Evolutionary conservation across 1,140 invertebrate genomes (phyloP).

Genomic region (Acyrthosiphon pisum): DNA sequence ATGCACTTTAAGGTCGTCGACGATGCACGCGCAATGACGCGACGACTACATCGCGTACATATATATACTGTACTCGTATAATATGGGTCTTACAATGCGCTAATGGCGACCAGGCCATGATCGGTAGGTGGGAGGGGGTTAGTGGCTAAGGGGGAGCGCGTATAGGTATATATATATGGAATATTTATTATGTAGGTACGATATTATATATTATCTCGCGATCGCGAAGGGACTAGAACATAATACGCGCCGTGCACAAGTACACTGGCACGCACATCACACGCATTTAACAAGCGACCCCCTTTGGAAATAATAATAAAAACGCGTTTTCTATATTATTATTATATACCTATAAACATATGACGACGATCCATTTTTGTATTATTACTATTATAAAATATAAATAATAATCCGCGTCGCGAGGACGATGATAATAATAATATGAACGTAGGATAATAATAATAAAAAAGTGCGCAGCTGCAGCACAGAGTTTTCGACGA

Average conservation of each 20-base stretch:
- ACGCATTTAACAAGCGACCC: not conserved
- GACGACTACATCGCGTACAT: not conserved
- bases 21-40: constrained; percentile 40
- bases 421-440: not conserved
- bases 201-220: constrained; percentile 14
- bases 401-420: not conserved
- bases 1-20: constrained; percentile 6
- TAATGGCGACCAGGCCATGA: not conserved
- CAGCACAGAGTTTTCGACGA: not conserved
- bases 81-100: not conserved
- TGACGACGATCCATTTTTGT: constrained; percentile 3
- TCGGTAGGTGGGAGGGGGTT: no score
- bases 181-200: not conserved
- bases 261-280: not conserved
- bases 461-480: not conserved
- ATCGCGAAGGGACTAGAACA: not conserved
- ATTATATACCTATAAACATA: not conserved
- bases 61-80: not conserved
- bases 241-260: not conserved
- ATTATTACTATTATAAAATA: constrained; percentile 7
- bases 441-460: not conserved
- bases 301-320: not conserved
- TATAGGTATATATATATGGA: not conserved
- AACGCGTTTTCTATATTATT: not conserved
- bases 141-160: not conserved